Conservation (phyloP, 2,113 vertebrate species). For the Amblyopsis rosae region DNA sequence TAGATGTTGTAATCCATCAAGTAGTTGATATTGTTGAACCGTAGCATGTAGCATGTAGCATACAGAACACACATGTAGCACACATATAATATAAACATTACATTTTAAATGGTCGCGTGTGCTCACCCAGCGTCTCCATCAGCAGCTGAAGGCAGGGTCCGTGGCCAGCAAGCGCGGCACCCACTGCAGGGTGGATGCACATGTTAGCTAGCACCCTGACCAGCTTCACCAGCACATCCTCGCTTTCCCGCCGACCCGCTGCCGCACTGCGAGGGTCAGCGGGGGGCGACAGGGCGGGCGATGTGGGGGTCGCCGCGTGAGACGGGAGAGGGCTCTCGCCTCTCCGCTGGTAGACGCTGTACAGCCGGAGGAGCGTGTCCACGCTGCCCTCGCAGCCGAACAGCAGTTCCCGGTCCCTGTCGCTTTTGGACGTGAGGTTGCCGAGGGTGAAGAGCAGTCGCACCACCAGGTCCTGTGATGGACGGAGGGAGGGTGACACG, state of each 20-base stretch:
- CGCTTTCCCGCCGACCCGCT: slow-evolving; percentile 65
- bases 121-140: slow-evolving; percentile 84
- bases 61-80: too few species aligned
- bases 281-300: neutral
- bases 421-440: slow-evolving; percentile 86
- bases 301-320: neutral
- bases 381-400: slow-evolving; percentile 75
- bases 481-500: slow-evolving; percentile 18
- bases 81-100: too few species aligned
- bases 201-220: slow-evolving; percentile 90
- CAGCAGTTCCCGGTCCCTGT: slow-evolving; percentile 78
- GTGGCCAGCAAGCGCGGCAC: slow-evolving; percentile 77
- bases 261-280: slow-evolving; percentile 16
- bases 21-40: too few species aligned
- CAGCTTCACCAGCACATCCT: slow-evolving; percentile 92
- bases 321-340: slow-evolving; percentile 27
- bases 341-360: slow-evolving; percentile 76
- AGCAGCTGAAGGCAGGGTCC: slow-evolving; percentile 76
- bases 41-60: too few species aligned
- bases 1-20: too few species aligned
- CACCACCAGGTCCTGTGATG: slow-evolving; percentile 85
- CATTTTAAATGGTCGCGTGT: slow-evolving; percentile 1
- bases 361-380: slow-evolving; percentile 78
- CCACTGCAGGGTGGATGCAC: slow-evolving; percentile 81
- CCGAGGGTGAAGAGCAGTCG: slow-evolving; percentile 90